phyloP scores from a whole-genome alignment of 2,797 vertebrate species.

The Nannoperca obscura region DNA sequence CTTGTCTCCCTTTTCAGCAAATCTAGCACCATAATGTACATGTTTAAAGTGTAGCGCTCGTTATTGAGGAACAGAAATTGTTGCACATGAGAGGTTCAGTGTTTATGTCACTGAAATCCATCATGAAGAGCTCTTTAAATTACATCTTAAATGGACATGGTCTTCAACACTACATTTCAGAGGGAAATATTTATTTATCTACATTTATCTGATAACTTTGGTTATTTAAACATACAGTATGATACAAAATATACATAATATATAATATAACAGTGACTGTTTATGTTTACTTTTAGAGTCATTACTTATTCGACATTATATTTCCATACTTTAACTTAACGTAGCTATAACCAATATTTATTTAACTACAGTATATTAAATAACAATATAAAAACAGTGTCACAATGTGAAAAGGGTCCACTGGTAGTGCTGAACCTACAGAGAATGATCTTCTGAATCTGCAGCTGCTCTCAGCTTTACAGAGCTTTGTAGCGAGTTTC shows the following conservation, averaged over 20 bases:
- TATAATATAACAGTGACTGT: neutral
- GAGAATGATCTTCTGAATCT: neutral
- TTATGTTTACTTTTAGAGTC: neutral
- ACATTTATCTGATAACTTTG: neutral
- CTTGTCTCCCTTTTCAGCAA: neutral
- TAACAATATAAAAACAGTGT: neutral
- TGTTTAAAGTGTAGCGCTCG: neutral
- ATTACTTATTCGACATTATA: neutral
- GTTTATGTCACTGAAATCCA: slow-evolving; percentile 5
- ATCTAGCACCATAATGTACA: too few relatives aligned
- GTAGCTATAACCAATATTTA: neutral
- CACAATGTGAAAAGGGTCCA: neutral
- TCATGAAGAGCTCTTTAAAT: neutral
- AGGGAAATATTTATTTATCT: neutral
- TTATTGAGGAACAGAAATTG: neutral
- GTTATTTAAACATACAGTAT: neutral
- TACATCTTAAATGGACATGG: slow-evolving; percentile 1
- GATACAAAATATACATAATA: neutral
- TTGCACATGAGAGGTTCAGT: neutral
- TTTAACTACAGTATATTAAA: neutral
- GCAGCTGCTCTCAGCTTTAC: neutral
- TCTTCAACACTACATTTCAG: neutral
- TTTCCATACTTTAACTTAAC: neutral
- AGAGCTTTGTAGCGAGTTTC: neutral
- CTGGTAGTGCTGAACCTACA: neutral